Evolutionary conservation across 2,888 invertebrate species (phyloP).

Genomic region (Tetragonisca angustula): DNA sequence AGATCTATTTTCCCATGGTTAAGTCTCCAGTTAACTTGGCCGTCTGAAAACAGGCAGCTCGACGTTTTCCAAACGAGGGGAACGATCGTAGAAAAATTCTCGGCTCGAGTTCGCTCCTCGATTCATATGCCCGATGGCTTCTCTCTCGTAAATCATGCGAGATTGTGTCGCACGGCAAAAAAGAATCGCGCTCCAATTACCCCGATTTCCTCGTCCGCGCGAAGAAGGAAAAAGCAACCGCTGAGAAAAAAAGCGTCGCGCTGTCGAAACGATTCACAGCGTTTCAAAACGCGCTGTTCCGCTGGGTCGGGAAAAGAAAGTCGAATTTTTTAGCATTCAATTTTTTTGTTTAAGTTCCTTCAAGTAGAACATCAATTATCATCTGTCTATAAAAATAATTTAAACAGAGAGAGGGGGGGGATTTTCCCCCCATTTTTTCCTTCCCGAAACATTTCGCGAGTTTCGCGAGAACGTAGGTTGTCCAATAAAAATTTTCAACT

Average conservation of each 20-base stretch:
- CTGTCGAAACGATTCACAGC: neutral
- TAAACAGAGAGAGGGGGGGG: no score
- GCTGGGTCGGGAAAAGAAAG: no score
- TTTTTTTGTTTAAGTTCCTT: no score
- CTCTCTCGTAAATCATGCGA: constrained; percentile 47
- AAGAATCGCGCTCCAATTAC: constrained; percentile 58
- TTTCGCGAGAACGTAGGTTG: neutral
- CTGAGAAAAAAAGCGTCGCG: constrained; percentile 13
- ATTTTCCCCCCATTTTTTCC: no score
- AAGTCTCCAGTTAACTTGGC: neutral
- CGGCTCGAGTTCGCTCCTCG: neutral
- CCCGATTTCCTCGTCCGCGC: constrained; percentile 35
- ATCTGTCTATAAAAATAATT: no score
- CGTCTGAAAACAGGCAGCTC: neutral
- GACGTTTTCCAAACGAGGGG: constrained; percentile 24
- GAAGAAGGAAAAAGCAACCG: constrained; percentile 22
- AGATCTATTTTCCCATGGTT: constrained; percentile 38
- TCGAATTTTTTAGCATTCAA: no score
- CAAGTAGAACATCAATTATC: no score
- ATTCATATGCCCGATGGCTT: constrained; percentile 27
- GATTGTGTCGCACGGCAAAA: constrained; percentile 45
- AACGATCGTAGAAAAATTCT: constrained; percentile 41
- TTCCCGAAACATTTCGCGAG: neutral
- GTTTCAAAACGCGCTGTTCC: no score
- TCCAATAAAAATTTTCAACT: neutral